Base-by-base conservation (phyloP, 2,888 invertebrate species). In the Dicyrtoma fusca region DNA sequence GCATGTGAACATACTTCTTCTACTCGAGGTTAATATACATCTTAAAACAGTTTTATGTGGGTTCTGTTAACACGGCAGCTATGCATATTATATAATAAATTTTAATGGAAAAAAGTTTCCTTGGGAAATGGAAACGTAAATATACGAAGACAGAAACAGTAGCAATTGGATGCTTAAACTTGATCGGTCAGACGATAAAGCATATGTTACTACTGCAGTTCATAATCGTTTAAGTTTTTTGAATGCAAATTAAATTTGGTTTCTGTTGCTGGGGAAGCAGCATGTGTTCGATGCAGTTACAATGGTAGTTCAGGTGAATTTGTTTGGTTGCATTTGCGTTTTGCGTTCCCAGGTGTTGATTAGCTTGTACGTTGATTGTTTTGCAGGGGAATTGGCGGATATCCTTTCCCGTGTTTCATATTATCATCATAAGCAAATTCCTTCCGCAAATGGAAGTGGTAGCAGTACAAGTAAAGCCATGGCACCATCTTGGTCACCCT, bases 401-500 rank as follows among this genome's bases (percentile, higher is more conserved):
- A 53, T 81, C 79, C 57, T 80, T n/a, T 75, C 78, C 66, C 72
- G 78, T 65, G 79, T 78, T 49, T 76, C 78, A 59, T 76, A 76
- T 66, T 78, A 79, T 61, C 80, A 80, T 63, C 65, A 80, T 59
- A 80, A 80, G 66, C 79, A 80, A 72, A 76, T 78, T 65, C 80
- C 80, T 21, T 53, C 77, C 21, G 61, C 73, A n/a, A 75, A 72
- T 63, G 75, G 72, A 23, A 75, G 77, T 23, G 26, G 55, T 55
- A 72, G 21, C 14, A 49, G 65, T 13, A 55, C 53, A 6, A 70
- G 72, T 57, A 80, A 79, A 64, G 47, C 75, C 4, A 72, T 77
- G 69, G 75, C 76, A 51, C 77, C 78, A 8, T 74, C 76, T 44
- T 84, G 84, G 84, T 82, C 82, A 6, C 86, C 89, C 19, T 86